phyloP scores from a whole-genome alignment of 1,140 invertebrate genomes.

The Cotesia chilonis region DNA sequence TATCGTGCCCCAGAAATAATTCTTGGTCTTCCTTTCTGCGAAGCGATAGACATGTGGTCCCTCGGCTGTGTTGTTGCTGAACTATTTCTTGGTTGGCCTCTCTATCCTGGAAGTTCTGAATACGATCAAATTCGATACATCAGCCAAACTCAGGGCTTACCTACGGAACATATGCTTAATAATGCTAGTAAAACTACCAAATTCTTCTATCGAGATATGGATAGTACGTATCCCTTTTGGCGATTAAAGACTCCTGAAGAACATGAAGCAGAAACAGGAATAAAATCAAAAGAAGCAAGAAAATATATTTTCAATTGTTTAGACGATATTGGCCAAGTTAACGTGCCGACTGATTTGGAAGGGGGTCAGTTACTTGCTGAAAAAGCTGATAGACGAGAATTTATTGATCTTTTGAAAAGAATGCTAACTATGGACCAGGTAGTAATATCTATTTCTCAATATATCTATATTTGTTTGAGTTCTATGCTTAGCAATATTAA shows the following conservation, averaged over 20 bases:
- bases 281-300: conserved; percentile 98
- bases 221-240: conserved; percentile 98
- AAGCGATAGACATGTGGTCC: conserved; percentile 99
- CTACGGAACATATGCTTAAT: conserved; percentile 98
- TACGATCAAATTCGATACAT: conserved; percentile 98
- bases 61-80: conserved; percentile 99
- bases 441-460: conserved; percentile 67
- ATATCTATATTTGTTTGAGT: conserved; percentile 1
- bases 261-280: conserved; percentile 96
- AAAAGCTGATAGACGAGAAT: conserved; percentile 94
- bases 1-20: conserved; percentile 99
- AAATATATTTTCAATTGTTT: conserved; percentile 99
- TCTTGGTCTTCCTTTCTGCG: conserved; percentile 96
- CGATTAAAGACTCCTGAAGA: conserved; percentile 97
- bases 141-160: conserved; percentile 91
- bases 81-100: conserved; percentile 98
- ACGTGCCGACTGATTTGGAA: conserved; percentile 96
- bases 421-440: conserved; percentile 98
- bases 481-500: not conserved
- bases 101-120: conserved; percentile 99
- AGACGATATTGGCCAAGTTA: conserved; percentile 98
- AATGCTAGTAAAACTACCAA: conserved; percentile 97
- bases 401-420: conserved; percentile 95
- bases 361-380: conserved; percentile 94
- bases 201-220: conserved; percentile 97